phyloP scores from a whole-genome alignment of 2,888 invertebrate genomes.

The Xanthorhoe spadicearia region DNA sequence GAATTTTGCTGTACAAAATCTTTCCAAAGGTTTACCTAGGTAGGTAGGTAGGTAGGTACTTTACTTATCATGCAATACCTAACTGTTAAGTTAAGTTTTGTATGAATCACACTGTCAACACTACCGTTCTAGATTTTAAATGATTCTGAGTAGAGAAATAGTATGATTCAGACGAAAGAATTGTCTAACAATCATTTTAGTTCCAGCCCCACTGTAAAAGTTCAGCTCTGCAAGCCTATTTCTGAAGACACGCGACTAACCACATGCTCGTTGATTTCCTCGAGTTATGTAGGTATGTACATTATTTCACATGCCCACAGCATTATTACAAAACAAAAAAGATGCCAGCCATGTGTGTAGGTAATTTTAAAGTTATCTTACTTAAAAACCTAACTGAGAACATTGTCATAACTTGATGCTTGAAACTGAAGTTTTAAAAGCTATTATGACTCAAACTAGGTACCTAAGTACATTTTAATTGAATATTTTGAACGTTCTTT shows the following conservation, averaged over 20 bases:
- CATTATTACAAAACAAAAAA: slow-evolving; percentile 8
- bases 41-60: no score
- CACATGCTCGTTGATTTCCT: slow-evolving; percentile 42
- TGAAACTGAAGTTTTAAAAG: no score
- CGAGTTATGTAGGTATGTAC: slow-evolving; percentile 26
- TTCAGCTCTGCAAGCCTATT: slow-evolving; percentile 41
- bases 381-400: neutral
- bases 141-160: neutral
- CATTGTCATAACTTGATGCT: no score
- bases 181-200: neutral
- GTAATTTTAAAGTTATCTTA: slow-evolving; percentile 1
- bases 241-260: slow-evolving; percentile 40
- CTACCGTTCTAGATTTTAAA: neutral
- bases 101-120: no score
- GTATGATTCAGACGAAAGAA: neutral
- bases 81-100: no score
- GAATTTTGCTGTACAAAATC: no score
- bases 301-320: slow-evolving; percentile 15
- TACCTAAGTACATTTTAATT: no score
- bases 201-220: neutral
- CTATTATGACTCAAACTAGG: no score
- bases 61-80: no score
- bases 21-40: neutral
- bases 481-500: no score
- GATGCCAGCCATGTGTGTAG: slow-evolving; percentile 3